Percentiles rank a stretch among this genome's conserved stretches.
Conservation (phyloP, 1,140 invertebrate species). For the Achroia grisella region DNA sequence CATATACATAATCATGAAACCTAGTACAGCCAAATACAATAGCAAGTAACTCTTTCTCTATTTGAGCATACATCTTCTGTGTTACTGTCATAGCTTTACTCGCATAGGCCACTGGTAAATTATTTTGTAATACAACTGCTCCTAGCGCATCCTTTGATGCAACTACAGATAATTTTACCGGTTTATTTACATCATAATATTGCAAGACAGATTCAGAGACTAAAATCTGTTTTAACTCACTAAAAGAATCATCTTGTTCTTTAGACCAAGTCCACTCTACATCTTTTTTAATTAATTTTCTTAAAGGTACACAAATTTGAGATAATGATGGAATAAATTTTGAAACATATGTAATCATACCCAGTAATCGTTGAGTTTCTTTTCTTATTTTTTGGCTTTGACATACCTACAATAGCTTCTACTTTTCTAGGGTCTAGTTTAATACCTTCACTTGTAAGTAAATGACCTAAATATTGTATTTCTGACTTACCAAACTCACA, state of each 20-base stretch:
- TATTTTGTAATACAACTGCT: conserved; percentile 5
- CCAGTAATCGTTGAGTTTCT: too few relatives aligned
- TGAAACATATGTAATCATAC: too few relatives aligned
- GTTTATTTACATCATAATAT: conserved; percentile 5
- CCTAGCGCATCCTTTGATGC: conserved; percentile 4
- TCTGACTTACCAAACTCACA: too few relatives aligned
- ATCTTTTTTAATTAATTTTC: too few relatives aligned
- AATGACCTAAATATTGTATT: too few relatives aligned
- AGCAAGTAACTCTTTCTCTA: conserved; percentile 11
- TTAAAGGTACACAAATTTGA: too few relatives aligned
- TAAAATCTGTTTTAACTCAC: conserved; percentile 3
- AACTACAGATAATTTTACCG: conserved; percentile 4
- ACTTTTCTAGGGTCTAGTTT: too few relatives aligned
- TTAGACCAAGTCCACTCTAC: too few relatives aligned
- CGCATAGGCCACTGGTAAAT: conserved; percentile 7
- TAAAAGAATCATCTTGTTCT: not conserved
- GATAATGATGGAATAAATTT: too few relatives aligned
- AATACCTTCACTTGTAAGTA: too few relatives aligned
- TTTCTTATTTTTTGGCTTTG: too few relatives aligned
- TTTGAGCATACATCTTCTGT: conserved; percentile 6
- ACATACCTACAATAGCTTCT: too few relatives aligned
- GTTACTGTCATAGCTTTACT: conserved; percentile 1
- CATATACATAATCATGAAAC: conserved; percentile 11
- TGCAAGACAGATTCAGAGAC: conserved; percentile 1
- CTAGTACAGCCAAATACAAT: conserved; percentile 7